Percentiles rank a stretch among this genome's conserved stretches.
phyloP scores from a whole-genome alignment of 2,797 vertebrate species.

The Fistularia commersonii region DNA sequence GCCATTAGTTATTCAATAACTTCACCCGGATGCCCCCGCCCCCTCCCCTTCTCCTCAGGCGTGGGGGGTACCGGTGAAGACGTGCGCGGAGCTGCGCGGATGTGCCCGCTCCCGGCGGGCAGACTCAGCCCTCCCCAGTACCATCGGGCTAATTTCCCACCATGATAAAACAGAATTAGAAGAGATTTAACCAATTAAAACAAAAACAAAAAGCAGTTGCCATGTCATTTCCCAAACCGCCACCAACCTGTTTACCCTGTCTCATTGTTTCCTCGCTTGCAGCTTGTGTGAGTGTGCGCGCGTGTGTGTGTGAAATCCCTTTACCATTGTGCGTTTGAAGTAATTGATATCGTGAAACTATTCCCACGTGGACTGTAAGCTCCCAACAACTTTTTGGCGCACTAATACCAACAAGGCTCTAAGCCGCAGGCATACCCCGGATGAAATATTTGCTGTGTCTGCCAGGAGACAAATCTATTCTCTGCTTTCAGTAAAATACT shows the following conservation, averaged over 20 bases:
- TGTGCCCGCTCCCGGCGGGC: slow-evolving; percentile 13
- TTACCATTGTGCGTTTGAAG: slow-evolving; percentile 41
- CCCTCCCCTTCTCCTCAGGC: slow-evolving; percentile 37
- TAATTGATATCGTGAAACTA: slow-evolving; percentile 57
- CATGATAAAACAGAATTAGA: slow-evolving; percentile 57
- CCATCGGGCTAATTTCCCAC: slow-evolving; percentile 46
- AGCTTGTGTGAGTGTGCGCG: slow-evolving; percentile 4
- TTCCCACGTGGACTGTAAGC: slow-evolving; percentile 56
- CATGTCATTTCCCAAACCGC: slow-evolving; percentile 54
- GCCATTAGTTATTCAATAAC: slow-evolving; percentile 68
- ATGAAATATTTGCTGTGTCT: slow-evolving; percentile 73
- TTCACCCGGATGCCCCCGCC: slow-evolving; percentile 35
- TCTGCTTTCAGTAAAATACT: slow-evolving; percentile 68
- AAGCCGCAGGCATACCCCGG: slow-evolving; percentile 57
- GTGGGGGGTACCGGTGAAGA: slow-evolving; percentile 25
- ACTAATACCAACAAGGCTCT: slow-evolving; percentile 64
- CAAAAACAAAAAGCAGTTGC: slow-evolving; percentile 47
- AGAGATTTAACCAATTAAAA: slow-evolving; percentile 65
- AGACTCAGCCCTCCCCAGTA: slow-evolving; percentile 11
- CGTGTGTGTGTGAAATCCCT: slow-evolving; percentile 31
- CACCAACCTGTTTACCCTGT: slow-evolving; percentile 40
- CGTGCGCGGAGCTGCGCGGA: slow-evolving; percentile 11
- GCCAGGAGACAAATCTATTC: slow-evolving; percentile 75
- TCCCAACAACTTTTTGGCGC: slow-evolving; percentile 63
- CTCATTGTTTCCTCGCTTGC: slow-evolving; percentile 13